Evolutionary conservation across 2,113 vertebrate genomes (phyloP), one percentile per base, ranked within the genome.

Genomic region (Prionailurus viverrinus): DNA sequence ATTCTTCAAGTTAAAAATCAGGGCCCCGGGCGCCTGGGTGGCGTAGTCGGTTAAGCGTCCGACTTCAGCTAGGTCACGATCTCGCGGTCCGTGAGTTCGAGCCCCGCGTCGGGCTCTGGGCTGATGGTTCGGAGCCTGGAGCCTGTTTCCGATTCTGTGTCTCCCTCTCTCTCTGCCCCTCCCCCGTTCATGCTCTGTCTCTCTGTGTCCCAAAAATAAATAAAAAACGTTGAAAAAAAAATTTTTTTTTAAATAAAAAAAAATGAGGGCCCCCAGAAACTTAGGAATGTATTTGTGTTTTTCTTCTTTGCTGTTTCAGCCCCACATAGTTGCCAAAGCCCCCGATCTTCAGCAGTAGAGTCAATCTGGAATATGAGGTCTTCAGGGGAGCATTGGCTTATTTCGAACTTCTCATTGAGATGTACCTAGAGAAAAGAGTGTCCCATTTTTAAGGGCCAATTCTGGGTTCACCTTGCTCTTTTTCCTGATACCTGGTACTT

Each of bases 381-480:
- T 41, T 63, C 39, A 7, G 31, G 74, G 36, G 4, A 69, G 27
- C 12, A 11, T n/a, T 48, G 53, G 39, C 66, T 97, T 79, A 27
- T 95, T 91, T 94, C 71, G 41, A 76, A 79, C n/a, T 86, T 66
- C 41, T 45, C 39, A 91, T 83, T 74, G 41, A 82, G 68, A 7
- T 74, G 5, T 36, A 5, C 23, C 45, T 91, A 27, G 69, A 63
- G 23, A 76, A 87, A 76, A 93, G 27, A 25, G 41, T 31, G 8
- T 45, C 16, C 53, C 18, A 29, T 71, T 74, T 87, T 69, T 84
- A 66, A 87, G 51, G 36, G 29, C 13, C 73, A 68, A 4, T 65
- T 86, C n/a, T 39, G 63, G 63, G 15, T 61, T 96, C 33, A 55
- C 18, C 61, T 89, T 69, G 58, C 33, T 36, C 36, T 33, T 58